Conservation (phyloP, 1,140 invertebrate genomes). For the Megathymus violae region DNA sequence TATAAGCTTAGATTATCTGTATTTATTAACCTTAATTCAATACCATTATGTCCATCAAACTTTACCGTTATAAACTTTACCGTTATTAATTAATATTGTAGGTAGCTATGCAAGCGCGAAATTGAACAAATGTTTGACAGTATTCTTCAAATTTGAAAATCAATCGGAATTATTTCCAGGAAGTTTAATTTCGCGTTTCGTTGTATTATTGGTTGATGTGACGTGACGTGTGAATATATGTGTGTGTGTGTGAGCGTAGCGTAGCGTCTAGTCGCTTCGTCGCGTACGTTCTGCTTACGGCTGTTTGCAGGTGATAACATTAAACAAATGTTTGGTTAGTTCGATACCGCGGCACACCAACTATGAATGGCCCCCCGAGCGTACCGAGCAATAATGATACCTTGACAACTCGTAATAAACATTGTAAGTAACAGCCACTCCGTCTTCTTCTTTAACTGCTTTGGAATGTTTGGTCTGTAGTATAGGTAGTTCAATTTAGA, state of each 20-base stretch:
- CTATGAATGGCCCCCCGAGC: constrained; percentile 48
- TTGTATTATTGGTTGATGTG: constrained; percentile 18
- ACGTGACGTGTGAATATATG: constrained; percentile 30
- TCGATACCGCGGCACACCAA: constrained; percentile 77
- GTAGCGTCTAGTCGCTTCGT: constrained; percentile 63
- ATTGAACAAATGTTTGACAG: too few species aligned
- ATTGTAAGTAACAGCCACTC: constrained; percentile 60
- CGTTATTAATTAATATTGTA: background rate
- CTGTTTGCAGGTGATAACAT: constrained; percentile 83
- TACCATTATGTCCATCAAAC: too few species aligned
- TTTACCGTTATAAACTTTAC: too few species aligned
- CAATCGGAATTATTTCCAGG: too few species aligned
- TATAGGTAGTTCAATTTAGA: too few species aligned
- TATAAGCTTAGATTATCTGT: constrained; percentile 3
- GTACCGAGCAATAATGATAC: constrained; percentile 59
- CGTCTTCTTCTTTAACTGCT: constrained; percentile 21
- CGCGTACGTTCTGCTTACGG: constrained; percentile 76
- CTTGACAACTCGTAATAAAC: constrained; percentile 53
- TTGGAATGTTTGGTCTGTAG: constrained; percentile 6
- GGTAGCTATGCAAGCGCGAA: constrained; percentile 9
- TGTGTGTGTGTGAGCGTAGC: too few species aligned
- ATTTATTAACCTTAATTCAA: background rate
- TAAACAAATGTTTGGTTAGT: constrained; percentile 84
- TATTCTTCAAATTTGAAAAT: too few species aligned
- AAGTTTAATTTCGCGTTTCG: constrained; percentile 20